A percentile compares a stretch with the other conserved stretches of the same genome.
phyloP scores from a whole-genome alignment of 2,888 invertebrate genomes.

The Desoria tigrina region DNA sequence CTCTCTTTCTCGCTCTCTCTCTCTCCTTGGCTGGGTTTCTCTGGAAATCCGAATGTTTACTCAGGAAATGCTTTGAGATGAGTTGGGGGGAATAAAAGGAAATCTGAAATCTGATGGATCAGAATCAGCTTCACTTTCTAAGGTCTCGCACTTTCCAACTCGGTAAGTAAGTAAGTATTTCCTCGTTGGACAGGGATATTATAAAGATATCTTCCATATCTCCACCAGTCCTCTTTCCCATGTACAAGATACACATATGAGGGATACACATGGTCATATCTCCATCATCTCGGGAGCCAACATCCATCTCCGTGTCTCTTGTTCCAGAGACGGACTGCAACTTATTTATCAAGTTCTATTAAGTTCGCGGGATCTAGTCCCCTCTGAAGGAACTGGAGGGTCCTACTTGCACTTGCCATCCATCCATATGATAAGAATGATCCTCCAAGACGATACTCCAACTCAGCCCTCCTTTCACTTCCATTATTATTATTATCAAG shows the following conservation, averaged over 20 bases:
- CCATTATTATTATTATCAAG: too few species aligned
- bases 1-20: slow-evolving; percentile 17
- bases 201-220: background rate
- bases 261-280: too few species aligned
- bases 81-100: slow-evolving; percentile 15
- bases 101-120: slow-evolving; percentile 42
- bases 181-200: slow-evolving; percentile 12
- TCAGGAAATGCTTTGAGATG: slow-evolving; percentile 41
- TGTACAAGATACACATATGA: background rate
- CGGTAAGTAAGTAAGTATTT: slow-evolving; percentile 10
- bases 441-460: too few species aligned
- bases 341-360: too few species aligned
- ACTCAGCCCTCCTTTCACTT: too few species aligned
- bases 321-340: too few species aligned
- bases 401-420: too few species aligned
- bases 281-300: too few species aligned
- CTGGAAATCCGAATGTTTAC: slow-evolving; percentile 43
- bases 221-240: background rate
- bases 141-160: slow-evolving; percentile 21
- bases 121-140: slow-evolving; percentile 28
- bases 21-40: slow-evolving; percentile 18
- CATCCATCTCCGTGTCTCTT: too few species aligned
- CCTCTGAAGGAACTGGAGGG: too few species aligned
- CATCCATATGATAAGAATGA: too few species aligned
- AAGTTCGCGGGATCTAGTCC: too few species aligned